Base-by-base conservation (phyloP, 2,888 invertebrate genomes). In the Amblyjoppa proteus region DNA sequence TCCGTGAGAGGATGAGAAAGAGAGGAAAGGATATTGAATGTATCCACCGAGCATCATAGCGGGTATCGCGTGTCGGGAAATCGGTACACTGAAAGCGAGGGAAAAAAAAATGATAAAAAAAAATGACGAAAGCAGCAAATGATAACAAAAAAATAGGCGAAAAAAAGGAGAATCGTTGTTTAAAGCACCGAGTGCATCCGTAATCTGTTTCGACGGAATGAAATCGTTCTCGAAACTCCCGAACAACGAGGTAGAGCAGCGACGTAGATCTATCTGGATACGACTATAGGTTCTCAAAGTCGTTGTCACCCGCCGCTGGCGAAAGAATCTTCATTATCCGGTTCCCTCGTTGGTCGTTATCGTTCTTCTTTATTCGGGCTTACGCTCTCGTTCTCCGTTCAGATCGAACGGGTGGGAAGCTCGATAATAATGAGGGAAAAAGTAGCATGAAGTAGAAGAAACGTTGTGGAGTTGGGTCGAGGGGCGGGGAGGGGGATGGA, bases 271-370 rank as follows among this genome's bases (percentile, higher is more conserved):
- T 31, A 51, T 73, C 64, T 68, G 74, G 81, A 78, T 84, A 66
- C 75, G 82, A 86, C 86, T 80, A 82, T 82, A 70, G 77, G 74
- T 84, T 86, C 84, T 81, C 82, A 68, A 74, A 69, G 69, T 56
- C 78, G 81, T 81, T 83, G 83, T 81, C 79, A 71, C 20, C 69
- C 79, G 83, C 81, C 84, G 70, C 79, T 76, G 81, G 84, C 84
- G 49, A 84, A 64, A 78, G 85, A 82, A 88, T 87, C 87, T 88
- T 88, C 88, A 88, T 88, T 88, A 88, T 88, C 86, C 78, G 56
- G 73, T 79, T 68, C 76, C 64, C 71, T 58, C 66, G 75, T 34
- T 68, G 85, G 85, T 87, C 87, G 88, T 87, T 88, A 88, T 86
- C 86, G 86, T 86, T 85, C 81, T 82, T 88, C 83, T 86, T 86